Evolutionary conservation across 1,140 invertebrate genomes (phyloP).

Genomic region (Lanistes nyassanus): DNA sequence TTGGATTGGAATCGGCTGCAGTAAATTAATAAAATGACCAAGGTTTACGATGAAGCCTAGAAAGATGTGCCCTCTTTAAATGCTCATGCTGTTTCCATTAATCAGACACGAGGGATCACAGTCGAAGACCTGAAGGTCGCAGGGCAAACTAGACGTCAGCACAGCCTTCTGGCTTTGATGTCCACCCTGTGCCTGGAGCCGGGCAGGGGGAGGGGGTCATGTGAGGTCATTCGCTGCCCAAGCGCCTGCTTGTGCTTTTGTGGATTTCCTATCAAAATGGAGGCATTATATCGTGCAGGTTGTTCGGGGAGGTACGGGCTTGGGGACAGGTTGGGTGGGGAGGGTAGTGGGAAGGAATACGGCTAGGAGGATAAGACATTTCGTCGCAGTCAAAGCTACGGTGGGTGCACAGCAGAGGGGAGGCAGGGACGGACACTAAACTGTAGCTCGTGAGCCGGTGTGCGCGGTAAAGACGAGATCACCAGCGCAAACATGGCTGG

Average conservation of each 20-base stretch:
- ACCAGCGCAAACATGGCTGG: neutral
- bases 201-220: too few relatives aligned
- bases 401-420: neutral
- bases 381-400: neutral
- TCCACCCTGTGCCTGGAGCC: neutral
- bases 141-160: too few relatives aligned
- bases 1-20: too few relatives aligned
- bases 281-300: neutral
- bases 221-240: neutral
- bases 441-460: neutral
- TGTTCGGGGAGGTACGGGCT: neutral
- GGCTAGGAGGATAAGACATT: too few relatives aligned
- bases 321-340: too few relatives aligned
- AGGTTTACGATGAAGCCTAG: too few relatives aligned
- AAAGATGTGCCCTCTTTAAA: too few relatives aligned
- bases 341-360: too few relatives aligned
- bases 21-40: too few relatives aligned
- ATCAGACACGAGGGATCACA: too few relatives aligned
- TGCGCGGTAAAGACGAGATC: neutral
- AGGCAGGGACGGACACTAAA: neutral
- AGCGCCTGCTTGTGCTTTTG: neutral
- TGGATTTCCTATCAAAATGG: constrained; percentile 4
- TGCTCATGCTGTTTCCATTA: too few relatives aligned
- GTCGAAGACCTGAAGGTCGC: too few relatives aligned
- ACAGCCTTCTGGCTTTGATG: neutral